phyloP scores from a whole-genome alignment of 2,113 vertebrate species.

The Lasiurus cinereus region DNA sequence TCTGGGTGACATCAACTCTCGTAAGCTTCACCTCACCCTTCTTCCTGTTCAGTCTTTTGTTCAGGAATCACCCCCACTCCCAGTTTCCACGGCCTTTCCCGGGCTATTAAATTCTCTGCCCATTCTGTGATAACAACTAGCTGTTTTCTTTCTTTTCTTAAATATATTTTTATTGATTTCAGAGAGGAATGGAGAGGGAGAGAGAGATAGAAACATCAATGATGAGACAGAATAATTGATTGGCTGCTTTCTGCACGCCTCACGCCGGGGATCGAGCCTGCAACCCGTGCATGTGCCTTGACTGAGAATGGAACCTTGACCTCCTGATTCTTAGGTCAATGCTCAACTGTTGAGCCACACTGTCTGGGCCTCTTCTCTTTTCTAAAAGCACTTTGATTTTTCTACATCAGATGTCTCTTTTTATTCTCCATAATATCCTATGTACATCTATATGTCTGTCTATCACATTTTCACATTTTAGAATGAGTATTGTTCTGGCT shows the following conservation, averaged over 20 bases:
- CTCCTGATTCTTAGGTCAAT: no score
- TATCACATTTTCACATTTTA: not conserved
- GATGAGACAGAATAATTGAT: no score
- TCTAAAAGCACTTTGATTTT: not conserved
- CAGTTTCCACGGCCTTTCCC: not conserved
- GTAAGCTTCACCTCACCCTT: not conserved
- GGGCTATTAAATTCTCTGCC: not conserved
- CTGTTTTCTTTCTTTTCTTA: not conserved
- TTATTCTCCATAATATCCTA: not conserved
- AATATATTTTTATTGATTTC: no score
- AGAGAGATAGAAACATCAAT: no score
- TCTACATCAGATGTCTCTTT: not conserved
- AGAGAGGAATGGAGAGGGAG: no score
- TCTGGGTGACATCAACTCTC: not conserved
- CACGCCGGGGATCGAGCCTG: no score
- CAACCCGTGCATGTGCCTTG: no score
- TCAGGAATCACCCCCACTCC: rapidly evolving
- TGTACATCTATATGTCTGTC: not conserved
- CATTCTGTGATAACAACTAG: not conserved
- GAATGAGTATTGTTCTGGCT: not conserved
- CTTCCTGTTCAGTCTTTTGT: not conserved
- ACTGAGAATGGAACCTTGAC: no score
- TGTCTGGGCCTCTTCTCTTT: not conserved
- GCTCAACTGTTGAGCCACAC: no score
- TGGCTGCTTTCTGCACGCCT: no score